Conservation (phyloP, 2,888 invertebrate species). For the Agriopis leucophaearia region DNA sequence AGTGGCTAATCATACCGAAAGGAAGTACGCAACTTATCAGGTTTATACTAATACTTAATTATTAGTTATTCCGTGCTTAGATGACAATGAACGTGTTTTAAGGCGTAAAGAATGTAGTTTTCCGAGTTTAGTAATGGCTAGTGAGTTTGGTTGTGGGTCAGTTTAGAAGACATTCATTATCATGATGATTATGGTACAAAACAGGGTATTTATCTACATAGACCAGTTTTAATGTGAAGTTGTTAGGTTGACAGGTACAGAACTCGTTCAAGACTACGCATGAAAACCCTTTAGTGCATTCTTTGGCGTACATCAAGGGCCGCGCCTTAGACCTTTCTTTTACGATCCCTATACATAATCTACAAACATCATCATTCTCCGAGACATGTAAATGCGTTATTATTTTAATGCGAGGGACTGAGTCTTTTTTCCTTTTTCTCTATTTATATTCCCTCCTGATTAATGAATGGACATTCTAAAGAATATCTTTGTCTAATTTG, state of each 20-base stretch:
- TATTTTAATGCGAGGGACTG: slow-evolving; percentile 18
- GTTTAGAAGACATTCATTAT: background rate
- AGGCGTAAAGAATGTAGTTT: background rate
- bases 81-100: slow-evolving; percentile 2
- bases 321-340: slow-evolving; percentile 29
- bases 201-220: background rate
- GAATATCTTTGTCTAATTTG: slow-evolving; percentile 57
- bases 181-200: background rate
- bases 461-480: slow-evolving; percentile 52
- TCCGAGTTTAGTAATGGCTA: background rate
- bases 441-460: slow-evolving; percentile 45
- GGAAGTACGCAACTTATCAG: slow-evolving; percentile 5
- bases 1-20: slow-evolving; percentile 8
- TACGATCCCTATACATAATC: slow-evolving; percentile 20
- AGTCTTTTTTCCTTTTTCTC: slow-evolving; percentile 30
- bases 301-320: slow-evolving; percentile 32
- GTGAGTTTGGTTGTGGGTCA: background rate
- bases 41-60: background rate
- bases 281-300: slow-evolving; percentile 5
- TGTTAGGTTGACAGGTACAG: background rate
- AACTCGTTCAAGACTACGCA: background rate
- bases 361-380: slow-evolving; percentile 18
- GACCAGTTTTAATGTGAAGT: background rate
- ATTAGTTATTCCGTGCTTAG: slow-evolving; percentile 6
- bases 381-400: slow-evolving; percentile 26